A percentile compares a stretch with the other conserved stretches of the same genome.
phyloP scores from a whole-genome alignment of 35 echinoderm and acorn worm genomes.

The Amphiura filiformis region DNA sequence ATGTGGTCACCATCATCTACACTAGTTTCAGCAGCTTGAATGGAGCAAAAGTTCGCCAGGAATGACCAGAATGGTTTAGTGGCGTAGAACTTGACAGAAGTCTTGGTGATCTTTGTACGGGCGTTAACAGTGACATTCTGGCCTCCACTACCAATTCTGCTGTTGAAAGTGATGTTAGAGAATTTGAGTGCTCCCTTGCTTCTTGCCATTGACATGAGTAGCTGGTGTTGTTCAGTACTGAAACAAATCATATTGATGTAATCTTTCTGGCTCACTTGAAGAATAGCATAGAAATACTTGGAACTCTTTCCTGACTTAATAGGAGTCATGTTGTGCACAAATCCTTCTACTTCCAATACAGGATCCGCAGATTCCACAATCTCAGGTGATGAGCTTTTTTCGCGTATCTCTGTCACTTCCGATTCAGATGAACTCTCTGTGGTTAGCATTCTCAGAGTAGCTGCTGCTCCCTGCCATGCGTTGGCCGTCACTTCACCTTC shows the following conservation, averaged over 20 bases:
- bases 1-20: background rate
- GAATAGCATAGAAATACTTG: background rate
- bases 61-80: background rate
- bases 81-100: background rate
- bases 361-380: background rate
- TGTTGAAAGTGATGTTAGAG: background rate
- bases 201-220: background rate
- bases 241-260: conserved; percentile 3
- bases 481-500: background rate
- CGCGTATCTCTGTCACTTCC: background rate
- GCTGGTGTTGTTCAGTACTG: background rate
- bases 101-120: background rate
- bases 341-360: background rate
- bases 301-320: background rate
- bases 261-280: background rate
- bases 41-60: background rate
- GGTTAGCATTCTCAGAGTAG: background rate
- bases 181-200: background rate
- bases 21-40: background rate
- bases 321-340: background rate
- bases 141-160: background rate
- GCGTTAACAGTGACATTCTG: background rate
- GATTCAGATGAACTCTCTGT: background rate
- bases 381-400: background rate
- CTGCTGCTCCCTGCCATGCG: background rate